Evolutionary conservation across 1,140 invertebrate species (phyloP).

Genomic region (Cydia strobilella): DNA sequence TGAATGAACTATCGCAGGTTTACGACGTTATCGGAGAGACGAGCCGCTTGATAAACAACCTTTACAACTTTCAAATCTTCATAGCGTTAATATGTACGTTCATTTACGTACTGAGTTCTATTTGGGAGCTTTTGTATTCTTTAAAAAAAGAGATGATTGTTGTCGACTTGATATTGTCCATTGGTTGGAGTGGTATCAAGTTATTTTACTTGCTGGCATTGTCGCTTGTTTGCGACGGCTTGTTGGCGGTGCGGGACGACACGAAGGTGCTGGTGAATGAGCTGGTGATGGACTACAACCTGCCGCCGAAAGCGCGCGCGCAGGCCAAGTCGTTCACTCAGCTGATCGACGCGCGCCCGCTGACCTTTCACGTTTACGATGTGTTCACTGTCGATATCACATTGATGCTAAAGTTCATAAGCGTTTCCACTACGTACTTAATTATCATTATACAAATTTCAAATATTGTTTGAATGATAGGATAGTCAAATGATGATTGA

Average conservation of each 20-base stretch:
- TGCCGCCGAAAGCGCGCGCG: constrained; percentile 48
- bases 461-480: constrained; percentile 43
- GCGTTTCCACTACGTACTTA: constrained; percentile 58
- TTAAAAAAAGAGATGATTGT: not conserved
- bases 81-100: not conserved
- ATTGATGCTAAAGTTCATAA: constrained; percentile 59
- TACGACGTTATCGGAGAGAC: not conserved
- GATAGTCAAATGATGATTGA: not conserved
- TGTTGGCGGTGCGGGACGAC: constrained; percentile 46
- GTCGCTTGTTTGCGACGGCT: constrained; percentile 49
- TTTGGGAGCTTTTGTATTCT: not conserved
- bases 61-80: not conserved
- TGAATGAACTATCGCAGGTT: not conserved
- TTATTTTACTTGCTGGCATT: not conserved
- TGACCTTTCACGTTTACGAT: constrained; percentile 53
- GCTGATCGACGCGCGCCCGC: constrained; percentile 55
- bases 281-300: constrained; percentile 60
- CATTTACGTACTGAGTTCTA: not conserved
- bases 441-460: constrained; percentile 63
- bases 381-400: constrained; percentile 60
- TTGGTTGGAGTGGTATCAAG: not conserved
- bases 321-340: constrained; percentile 65
- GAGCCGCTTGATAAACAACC: not conserved
- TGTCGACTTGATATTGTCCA: not conserved
- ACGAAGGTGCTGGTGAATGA: constrained; percentile 56